These are phyloP conservation scores for Distichodus sexfasciatus DNA, from an alignment of 2,797 vertebrate species.

Conservation along the genomic window DNA sequence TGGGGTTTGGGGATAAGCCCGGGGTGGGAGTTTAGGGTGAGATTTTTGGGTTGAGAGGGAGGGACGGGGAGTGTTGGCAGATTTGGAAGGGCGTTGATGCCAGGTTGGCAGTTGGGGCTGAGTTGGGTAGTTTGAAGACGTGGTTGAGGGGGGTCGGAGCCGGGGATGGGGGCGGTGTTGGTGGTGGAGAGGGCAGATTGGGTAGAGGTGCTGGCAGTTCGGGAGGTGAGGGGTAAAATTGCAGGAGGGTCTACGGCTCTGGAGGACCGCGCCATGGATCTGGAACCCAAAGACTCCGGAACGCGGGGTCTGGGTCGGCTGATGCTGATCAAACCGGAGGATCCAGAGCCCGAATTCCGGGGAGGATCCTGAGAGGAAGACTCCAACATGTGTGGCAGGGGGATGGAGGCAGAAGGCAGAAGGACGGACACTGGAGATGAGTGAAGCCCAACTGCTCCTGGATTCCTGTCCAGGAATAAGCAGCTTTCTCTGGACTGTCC, in stretches of 20 bases:
- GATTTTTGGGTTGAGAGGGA: slow-evolving; percentile 21
- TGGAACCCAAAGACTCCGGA: no score
- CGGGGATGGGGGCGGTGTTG: slow-evolving; percentile 61
- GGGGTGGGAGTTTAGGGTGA: slow-evolving; percentile 25
- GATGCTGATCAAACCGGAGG: slow-evolving; percentile 57
- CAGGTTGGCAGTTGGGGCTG: slow-evolving; percentile 41
- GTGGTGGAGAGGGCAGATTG: slow-evolving; percentile 61
- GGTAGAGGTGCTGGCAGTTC: slow-evolving; percentile 52
- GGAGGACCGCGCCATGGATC: slow-evolving; percentile 60
- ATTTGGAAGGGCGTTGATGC: slow-evolving; percentile 11
- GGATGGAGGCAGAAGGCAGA: slow-evolving; percentile 40
- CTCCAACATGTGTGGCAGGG: no score
- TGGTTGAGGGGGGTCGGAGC: slow-evolving; percentile 57
- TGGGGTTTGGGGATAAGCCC: slow-evolving; percentile 48
- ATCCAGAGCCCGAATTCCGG: slow-evolving; percentile 30
- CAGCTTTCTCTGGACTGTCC: slow-evolving; percentile 51
- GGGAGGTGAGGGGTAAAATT: slow-evolving; percentile 60
- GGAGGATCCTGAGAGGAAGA: no score
- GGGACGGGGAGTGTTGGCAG: slow-evolving; percentile 25
- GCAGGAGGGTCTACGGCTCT: slow-evolving; percentile 50
- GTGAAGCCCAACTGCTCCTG: slow-evolving; percentile 46
- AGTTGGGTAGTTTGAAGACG: slow-evolving; percentile 58
- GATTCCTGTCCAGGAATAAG: slow-evolving; percentile 44
- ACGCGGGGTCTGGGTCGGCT: slow-evolving; percentile 71
- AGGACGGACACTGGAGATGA: slow-evolving; percentile 36